Conservation (phyloP, 2,113 vertebrate species). For the Mesoclemmys tuberculata region DNA sequence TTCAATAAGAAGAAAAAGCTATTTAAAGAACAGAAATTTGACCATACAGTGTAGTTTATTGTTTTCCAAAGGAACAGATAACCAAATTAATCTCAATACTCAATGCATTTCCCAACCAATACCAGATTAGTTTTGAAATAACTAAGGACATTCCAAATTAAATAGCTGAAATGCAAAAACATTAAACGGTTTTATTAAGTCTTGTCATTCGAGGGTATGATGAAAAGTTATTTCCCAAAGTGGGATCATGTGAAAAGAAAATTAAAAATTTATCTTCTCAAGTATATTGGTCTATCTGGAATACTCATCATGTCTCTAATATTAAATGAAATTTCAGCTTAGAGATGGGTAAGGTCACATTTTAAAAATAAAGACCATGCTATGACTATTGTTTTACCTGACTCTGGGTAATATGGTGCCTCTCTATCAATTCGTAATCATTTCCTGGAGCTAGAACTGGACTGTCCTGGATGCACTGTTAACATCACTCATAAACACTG, state of each 20-base stretch:
- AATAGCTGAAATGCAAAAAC: background rate
- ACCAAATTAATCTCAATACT: background rate
- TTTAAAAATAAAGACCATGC: background rate
- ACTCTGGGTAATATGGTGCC: background rate
- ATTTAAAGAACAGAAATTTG: background rate
- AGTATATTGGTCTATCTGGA: accelerated
- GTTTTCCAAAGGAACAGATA: background rate
- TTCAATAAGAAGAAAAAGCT: background rate
- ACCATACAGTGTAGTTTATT: background rate
- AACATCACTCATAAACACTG: too few species aligned
- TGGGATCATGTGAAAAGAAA: background rate
- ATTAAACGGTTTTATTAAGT: background rate
- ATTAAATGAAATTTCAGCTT: background rate
- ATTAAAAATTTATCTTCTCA: background rate
- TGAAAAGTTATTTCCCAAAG: background rate
- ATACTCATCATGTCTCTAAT: background rate
- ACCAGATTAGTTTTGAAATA: background rate
- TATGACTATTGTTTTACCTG: background rate
- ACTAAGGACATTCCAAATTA: background rate
- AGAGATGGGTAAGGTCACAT: background rate
- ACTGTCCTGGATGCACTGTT: background rate
- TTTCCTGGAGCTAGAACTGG: background rate
- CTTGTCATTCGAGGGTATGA: background rate
- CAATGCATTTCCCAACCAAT: background rate
- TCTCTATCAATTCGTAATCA: background rate